Conservation (phyloP, 2,888 invertebrate species). For the Timema cristinae region DNA sequence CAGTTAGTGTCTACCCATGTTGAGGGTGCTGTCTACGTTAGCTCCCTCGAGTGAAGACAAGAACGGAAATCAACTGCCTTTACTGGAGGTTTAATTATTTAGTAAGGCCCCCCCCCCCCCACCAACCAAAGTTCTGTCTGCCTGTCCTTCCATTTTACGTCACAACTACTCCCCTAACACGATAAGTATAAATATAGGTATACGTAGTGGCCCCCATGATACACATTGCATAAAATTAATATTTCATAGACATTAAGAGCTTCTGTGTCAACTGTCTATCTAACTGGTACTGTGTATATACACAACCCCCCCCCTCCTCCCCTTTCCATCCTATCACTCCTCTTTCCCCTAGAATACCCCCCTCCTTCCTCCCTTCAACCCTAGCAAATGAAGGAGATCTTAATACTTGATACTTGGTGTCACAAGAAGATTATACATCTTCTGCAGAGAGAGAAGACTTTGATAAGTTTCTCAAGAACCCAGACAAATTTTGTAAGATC, state of each 20-base stretch:
- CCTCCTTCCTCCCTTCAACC: background rate
- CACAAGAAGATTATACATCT: too few species aligned
- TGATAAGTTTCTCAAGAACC: constrained; percentile 8
- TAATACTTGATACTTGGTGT: too few species aligned
- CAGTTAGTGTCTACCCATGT: too few species aligned
- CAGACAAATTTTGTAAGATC: constrained; percentile 1
- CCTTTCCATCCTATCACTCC: too few species aligned
- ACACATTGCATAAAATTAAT: constrained; percentile 27
- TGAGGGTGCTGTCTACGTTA: too few species aligned
- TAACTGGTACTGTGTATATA: background rate
- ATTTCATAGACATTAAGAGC: constrained; percentile 29
- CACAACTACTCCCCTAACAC: background rate
- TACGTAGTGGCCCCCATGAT: too few species aligned
- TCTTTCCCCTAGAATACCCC: too few species aligned
- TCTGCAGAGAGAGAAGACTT: background rate
- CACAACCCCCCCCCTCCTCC: too few species aligned
- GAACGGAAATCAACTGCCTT: too few species aligned
- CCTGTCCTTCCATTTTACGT: constrained; percentile 19
- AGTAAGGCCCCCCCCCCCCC: background rate
- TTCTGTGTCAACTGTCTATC: constrained; percentile 27
- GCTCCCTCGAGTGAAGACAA: too few species aligned
- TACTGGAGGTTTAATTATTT: constrained; percentile 20
- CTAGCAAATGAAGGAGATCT: background rate
- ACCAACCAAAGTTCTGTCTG: constrained; percentile 18
- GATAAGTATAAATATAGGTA: too few species aligned